These are phyloP conservation scores for Amazona finschi DNA, from an alignment of 2,797 vertebrate species.

Conservation along the genomic window DNA sequence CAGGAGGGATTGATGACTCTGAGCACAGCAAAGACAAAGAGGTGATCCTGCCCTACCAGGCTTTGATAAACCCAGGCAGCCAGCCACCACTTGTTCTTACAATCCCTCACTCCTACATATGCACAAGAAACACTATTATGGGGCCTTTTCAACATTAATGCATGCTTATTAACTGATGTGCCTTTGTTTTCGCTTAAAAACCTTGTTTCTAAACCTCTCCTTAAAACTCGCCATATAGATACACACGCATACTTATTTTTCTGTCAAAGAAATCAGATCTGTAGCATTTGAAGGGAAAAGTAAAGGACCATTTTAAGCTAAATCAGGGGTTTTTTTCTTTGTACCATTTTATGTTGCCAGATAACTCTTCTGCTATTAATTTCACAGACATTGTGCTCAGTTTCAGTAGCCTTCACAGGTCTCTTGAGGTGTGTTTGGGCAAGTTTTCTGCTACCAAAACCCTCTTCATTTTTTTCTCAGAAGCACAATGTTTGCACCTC, in stretches of 20 bases:
- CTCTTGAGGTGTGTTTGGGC: slow-evolving; percentile 12
- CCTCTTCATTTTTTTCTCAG: not conserved
- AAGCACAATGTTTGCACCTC: slow-evolving; percentile 2
- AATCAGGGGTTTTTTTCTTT: not conserved
- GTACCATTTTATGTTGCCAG: not conserved
- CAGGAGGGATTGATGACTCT: slow-evolving; percentile 68
- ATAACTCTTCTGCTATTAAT: slow-evolving; percentile 30
- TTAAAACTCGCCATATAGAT: not conserved
- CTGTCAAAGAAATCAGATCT: slow-evolving; percentile 47
- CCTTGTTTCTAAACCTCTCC: slow-evolving; percentile 50
- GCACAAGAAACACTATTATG: slow-evolving; percentile 43
- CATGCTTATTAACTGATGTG: slow-evolving; percentile 53
- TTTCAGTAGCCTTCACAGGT: slow-evolving; percentile 41
- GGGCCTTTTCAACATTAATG: slow-evolving; percentile 28
- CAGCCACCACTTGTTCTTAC: slow-evolving; percentile 76
- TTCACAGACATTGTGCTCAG: slow-evolving; percentile 35
- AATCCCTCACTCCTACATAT: slow-evolving; percentile 64
- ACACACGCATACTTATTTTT: slow-evolving; percentile 24
- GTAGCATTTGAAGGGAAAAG: slow-evolving; percentile 11
- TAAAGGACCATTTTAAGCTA: not conserved
- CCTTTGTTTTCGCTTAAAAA: slow-evolving; percentile 56
- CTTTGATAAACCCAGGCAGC: slow-evolving; percentile 75
- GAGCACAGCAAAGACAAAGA: slow-evolving; percentile 63
- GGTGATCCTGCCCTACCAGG: slow-evolving; percentile 72
- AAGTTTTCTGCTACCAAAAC: slow-evolving; percentile 17